phyloP scores from a whole-genome alignment of 2,797 vertebrate genomes.

The Thamnophis elegans region DNA sequence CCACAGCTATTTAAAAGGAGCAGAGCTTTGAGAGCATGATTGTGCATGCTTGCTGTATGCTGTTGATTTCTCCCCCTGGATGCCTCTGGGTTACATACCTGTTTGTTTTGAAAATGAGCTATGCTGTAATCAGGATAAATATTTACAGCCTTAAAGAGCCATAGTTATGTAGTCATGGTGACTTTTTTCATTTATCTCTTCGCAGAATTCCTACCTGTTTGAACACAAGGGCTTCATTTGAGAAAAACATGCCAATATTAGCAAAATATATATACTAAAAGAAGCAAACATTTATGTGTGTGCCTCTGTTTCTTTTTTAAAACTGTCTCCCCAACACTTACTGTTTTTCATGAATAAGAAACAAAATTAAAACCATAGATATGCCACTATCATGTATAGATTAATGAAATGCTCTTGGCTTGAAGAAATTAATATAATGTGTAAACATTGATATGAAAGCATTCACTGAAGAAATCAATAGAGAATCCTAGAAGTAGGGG shows the following conservation, averaged over 20 bases:
- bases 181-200: background rate
- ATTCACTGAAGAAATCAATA: background rate
- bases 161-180: background rate
- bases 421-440: background rate
- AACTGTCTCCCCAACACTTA: background rate
- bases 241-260: background rate
- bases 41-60: background rate
- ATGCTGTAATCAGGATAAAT: background rate
- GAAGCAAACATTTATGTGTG: background rate
- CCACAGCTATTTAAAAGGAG: background rate
- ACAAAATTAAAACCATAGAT: background rate
- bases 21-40: background rate
- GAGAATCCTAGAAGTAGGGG: background rate
- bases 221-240: background rate
- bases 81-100: background rate
- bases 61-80: background rate
- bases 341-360: background rate
- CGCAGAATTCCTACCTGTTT: background rate
- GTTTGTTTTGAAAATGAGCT: background rate
- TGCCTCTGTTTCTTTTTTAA: background rate
- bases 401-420: background rate
- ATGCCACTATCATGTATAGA: too few relatives aligned
- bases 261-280: background rate
- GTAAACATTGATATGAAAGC: background rate
- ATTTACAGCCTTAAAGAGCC: background rate